Percentiles rank a stretch among this genome's conserved stretches.
Evolutionary conservation across 2,888 invertebrate genomes (phyloP).

Genomic region (Rhagophthalmus giganteus): DNA sequence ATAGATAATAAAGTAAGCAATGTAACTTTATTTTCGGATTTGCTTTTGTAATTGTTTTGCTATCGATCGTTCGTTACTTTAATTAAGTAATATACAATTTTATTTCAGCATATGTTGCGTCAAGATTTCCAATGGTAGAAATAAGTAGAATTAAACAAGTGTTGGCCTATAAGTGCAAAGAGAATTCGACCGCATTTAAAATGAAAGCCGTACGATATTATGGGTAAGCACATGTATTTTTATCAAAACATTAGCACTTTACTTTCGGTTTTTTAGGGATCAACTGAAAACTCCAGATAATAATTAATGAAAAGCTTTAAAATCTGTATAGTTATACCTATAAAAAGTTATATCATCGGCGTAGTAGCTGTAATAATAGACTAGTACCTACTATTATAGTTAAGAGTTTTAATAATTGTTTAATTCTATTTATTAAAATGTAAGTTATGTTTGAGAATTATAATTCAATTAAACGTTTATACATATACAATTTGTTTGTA

Average conservation of each 20-base stretch:
- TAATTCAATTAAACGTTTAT: constrained; percentile 15
- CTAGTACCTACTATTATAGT: background rate
- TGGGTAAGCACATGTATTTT: constrained; percentile 40
- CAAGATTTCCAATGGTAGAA: constrained; percentile 73
- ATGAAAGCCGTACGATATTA: constrained; percentile 72
- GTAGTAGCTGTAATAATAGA: constrained; percentile 7
- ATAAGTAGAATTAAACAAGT: constrained; percentile 77
- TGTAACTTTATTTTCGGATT: background rate
- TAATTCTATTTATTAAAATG: constrained; percentile 13
- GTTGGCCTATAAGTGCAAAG: constrained; percentile 76
- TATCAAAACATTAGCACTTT: background rate
- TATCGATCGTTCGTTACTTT: too few species aligned
- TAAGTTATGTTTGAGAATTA: constrained; percentile 17
- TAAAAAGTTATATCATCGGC: constrained; percentile 2
- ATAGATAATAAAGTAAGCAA: too few species aligned
- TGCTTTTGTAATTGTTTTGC: too few species aligned
- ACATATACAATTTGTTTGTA: background rate
- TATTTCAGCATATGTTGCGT: constrained; percentile 68
- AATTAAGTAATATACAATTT: too few species aligned
- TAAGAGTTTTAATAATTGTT: constrained; percentile 13
- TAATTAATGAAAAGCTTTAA: constrained; percentile 1
- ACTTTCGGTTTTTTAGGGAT: constrained; percentile 1
- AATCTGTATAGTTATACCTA: background rate
- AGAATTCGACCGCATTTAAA: constrained; percentile 73
- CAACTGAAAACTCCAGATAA: constrained; percentile 10